Conservation (phyloP, 30 jellyfish, hydroid and myxozoan species). For the Cassiopea xamachana region DNA sequence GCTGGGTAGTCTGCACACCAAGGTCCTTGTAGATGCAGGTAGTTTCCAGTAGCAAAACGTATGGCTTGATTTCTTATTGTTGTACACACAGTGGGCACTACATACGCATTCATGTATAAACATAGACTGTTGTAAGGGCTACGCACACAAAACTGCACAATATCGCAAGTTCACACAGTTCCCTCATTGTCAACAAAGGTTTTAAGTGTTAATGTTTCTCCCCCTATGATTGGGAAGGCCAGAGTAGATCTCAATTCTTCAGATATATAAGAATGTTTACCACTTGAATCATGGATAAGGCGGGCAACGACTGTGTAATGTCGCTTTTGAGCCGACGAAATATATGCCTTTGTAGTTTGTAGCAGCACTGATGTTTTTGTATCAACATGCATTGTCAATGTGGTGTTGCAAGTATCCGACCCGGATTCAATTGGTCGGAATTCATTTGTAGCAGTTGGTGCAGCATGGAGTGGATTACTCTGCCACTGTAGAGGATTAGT, state of each 20-base stretch:
- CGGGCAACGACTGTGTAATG: conserved; percentile 29
- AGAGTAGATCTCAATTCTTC: conserved; percentile 9
- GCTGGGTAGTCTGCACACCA: conserved; percentile 34
- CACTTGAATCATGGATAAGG: conserved; percentile 10
- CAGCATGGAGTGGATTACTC: conserved; percentile 3
- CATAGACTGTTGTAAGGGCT: conserved; percentile 16
- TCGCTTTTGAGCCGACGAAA: conserved; percentile 31
- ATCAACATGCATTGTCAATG: conserved; percentile 20
- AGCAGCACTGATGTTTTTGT: conserved; percentile 7
- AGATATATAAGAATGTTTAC: conserved; percentile 42
- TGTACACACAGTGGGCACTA: conserved; percentile 44
- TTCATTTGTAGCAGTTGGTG: neutral
- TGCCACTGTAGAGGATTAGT: conserved; percentile 27
- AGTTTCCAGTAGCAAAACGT: conserved; percentile 39
- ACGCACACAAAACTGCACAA: conserved; percentile 31
- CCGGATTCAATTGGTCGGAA: neutral
- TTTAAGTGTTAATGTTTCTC: conserved; percentile 5
- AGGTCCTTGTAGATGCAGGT: conserved; percentile 36
- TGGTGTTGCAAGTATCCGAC: neutral
- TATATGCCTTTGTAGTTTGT: conserved; percentile 32
- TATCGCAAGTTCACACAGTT: conserved; percentile 11
- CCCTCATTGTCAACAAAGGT: conserved; percentile 24
- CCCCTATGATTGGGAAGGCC: conserved; percentile 1
- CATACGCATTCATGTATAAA: conserved; percentile 46
- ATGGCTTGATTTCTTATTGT: conserved; percentile 37